Base-by-base conservation (phyloP, 2,888 invertebrate species). In the Plagodis pulveraria region DNA sequence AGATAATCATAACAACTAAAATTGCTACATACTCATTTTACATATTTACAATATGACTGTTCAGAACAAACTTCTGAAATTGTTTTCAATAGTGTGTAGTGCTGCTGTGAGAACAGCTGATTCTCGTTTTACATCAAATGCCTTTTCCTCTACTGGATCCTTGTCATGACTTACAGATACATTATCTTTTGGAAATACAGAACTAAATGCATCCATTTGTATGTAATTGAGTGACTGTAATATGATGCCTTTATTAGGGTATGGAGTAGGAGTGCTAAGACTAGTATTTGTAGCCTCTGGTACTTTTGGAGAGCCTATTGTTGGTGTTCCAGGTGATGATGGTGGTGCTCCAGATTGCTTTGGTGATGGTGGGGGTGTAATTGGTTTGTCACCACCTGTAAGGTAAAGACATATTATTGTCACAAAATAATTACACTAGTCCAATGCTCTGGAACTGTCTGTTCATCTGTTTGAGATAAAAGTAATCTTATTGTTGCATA, bases 121-220 rank as follows among this genome's bases (percentile, higher is more conserved):
- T 64, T 90, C 83, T 48, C 83, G 66, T 70, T 77, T 84, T 32
- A 71, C 65, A 53, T 63, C 70, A 50, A 61, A 66, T 54, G 70
- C 50, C 57, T 75, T 82, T 43, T 80, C 81, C 52, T 79, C 73
- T 41, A 34, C 41, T 50, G 46, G 34, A 22, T 67, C 58, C 52
- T 71, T 66, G 0, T 58, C 65, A 59, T 71, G 62, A 50, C 71
- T 66, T 63, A 61, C 69, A 46, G 65, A 67, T 58, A 69, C 67
- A 61, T 62, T 68, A 64, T 71, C 72, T 60, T 80, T 81, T 58
- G 79, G 72, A 66, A 91, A 91, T 44, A 91, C 63, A 50, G 87
- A 86, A 74, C 88, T 92, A 69, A 93, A 84, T 22, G 87, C 89
- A 81, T 92, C 92, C 88, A 93, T 89, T 74, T 93, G 89, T 59